phyloP scores from a whole-genome alignment of 2,888 invertebrate species.

The Caenorhabditis sulstoni region DNA sequence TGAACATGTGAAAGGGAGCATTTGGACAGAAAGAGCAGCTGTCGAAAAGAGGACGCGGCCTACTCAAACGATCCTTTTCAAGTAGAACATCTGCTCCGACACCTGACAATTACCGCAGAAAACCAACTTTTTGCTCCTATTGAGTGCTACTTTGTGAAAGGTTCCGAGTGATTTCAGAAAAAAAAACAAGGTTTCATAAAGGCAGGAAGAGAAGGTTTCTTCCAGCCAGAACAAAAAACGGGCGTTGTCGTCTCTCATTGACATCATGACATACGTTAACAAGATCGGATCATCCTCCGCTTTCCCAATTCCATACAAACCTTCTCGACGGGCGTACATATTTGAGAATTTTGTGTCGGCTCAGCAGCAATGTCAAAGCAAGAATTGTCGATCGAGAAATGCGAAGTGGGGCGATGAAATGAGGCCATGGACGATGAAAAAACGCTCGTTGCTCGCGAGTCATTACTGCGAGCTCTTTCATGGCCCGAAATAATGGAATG shows the following conservation, averaged over 20 bases:
- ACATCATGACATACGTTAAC: background rate
- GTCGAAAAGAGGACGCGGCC: constrained; percentile 4
- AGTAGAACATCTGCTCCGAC: constrained; percentile 17
- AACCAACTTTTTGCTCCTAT: constrained; percentile 1
- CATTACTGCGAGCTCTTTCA: constrained; percentile 58
- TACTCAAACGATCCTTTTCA: constrained; percentile 3
- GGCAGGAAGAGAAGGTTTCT: too few relatives aligned
- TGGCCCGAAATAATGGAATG: constrained; percentile 33
- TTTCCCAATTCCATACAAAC: constrained; percentile 10
- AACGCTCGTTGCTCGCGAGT: constrained; percentile 50
- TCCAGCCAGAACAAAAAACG: background rate
- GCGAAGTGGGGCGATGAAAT: constrained; percentile 64
- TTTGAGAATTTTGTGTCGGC: constrained; percentile 43
- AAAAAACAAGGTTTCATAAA: too few relatives aligned
- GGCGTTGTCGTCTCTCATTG: background rate
- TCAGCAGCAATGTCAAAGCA: constrained; percentile 67
- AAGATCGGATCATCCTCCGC: too few relatives aligned
- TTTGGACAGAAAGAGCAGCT: background rate
- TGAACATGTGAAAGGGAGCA: background rate
- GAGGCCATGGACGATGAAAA: constrained; percentile 58
- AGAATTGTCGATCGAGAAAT: constrained; percentile 71
- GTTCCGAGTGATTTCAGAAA: too few relatives aligned
- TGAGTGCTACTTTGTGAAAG: too few relatives aligned
- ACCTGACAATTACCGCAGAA: constrained; percentile 9
- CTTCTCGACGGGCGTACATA: constrained; percentile 59